Base-by-base conservation (phyloP, 2,797 vertebrate genomes). In the Valencia hispanica region DNA sequence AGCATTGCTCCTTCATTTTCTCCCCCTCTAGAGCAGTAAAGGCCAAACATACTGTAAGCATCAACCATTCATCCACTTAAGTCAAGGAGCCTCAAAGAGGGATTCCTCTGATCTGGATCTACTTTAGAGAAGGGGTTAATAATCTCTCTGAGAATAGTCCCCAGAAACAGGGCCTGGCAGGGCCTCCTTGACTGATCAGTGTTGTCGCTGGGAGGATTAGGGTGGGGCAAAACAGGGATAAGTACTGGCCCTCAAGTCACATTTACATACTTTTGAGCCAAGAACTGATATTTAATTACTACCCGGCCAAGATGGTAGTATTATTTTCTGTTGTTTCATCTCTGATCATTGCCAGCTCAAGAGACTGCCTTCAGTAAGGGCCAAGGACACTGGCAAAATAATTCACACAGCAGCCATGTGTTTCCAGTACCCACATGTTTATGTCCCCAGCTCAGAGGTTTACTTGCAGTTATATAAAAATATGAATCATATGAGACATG, bases 241-340 rank as follows among this genome's bases (percentile, higher is more conserved):
- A 43, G 72, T 73, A 41, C 0, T n/a, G 74, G 69, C 73, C 55
- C 25, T 81, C 45, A 80, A 77, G 71, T 70, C 61, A 48, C 78
- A 79, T 93, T 91, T 90, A 80, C 89, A 87, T 84, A 77, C 59
- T 80, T 74, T 55, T 78, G 73, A 83, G 86, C 92, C 91, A 91
- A 89, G 83, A 93, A 85, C 88, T 86, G 82, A 90, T 93, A 91
- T 94, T 92, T 93, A 91, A 94, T 94, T 89, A 92, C 69, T 79
- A 79, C 81, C 72, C 74, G 85, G 90, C 86, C 88, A 90, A 90
- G 85, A 85, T 72, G 79, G 81, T 73, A 77, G 79, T 81, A 91
- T 92, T 82, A 79, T 75, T 90, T 85, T 50, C 65, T 57, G 55
- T 78, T 84, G 87, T 85, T 92, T 73, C 78, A 75, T 86, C 84